A percentile compares a stretch with the other conserved stretches of the same genome.
These are phyloP conservation scores for Forficula auricularia DNA, from an alignment of 1,140 invertebrate genomes.

Conservation along the genomic window DNA sequence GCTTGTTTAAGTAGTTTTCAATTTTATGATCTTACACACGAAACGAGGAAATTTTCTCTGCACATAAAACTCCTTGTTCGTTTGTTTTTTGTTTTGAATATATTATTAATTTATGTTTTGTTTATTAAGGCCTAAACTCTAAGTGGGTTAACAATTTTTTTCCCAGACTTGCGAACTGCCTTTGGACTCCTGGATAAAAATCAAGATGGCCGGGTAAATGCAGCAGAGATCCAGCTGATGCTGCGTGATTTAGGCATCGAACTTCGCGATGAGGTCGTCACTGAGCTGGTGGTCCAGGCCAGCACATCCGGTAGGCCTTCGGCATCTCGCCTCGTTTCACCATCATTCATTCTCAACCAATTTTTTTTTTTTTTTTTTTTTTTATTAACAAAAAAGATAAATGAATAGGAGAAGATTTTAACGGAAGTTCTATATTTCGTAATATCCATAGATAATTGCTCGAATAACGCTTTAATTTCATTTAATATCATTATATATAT, in stretches of 20 bases:
- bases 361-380: neutral
- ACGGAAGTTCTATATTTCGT: no score
- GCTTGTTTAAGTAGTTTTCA: no score
- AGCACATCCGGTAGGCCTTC: slow-evolving; percentile 41
- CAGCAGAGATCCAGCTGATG: slow-evolving; percentile 55
- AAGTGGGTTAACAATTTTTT: no score
- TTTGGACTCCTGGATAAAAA: slow-evolving; percentile 55
- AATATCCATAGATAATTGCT: no score
- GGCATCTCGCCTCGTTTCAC: slow-evolving; percentile 1
- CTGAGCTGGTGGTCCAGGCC: slow-evolving; percentile 47
- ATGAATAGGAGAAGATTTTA: neutral
- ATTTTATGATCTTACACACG: no score
- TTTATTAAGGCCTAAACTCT: no score
- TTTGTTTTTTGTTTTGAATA: no score
- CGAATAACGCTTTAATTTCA: no score
- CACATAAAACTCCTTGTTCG: no score
- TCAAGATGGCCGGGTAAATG: slow-evolving; percentile 50
- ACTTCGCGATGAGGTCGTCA: slow-evolving; percentile 46
- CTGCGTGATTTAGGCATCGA: slow-evolving; percentile 51
- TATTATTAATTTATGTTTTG: no score
- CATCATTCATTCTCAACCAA: neutral
- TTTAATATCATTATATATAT: no score
- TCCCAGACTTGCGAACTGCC: slow-evolving; percentile 49
- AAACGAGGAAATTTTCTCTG: no score
- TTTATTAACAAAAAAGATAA: neutral